These are phyloP conservation scores for Macroramphosus scolopax DNA, from an alignment of 2,797 vertebrate genomes.

Conservation along the genomic window DNA sequence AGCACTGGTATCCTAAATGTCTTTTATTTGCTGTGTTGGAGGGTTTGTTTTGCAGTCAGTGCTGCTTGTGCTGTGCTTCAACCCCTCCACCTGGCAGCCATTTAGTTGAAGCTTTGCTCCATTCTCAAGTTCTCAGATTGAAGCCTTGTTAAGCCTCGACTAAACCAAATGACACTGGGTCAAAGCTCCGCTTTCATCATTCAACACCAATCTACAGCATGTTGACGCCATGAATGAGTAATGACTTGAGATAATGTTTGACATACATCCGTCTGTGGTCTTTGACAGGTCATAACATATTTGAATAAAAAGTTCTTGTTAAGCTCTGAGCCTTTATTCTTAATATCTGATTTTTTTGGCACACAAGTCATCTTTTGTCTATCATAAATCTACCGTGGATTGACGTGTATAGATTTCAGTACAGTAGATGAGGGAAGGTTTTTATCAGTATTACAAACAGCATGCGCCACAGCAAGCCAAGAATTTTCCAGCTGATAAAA, in stretches of 20 bases:
- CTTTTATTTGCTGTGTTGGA: conserved; percentile 22
- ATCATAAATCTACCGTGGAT: too few relatives aligned
- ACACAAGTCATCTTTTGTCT: too few relatives aligned
- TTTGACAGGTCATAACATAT: too few relatives aligned
- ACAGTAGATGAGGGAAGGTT: not conserved
- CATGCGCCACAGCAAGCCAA: conserved; percentile 7
- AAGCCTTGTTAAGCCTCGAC: conserved; percentile 23
- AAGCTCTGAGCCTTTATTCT: too few relatives aligned
- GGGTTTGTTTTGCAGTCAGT: conserved; percentile 18
- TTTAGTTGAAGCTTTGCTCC: conserved; percentile 50
- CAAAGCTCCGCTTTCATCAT: conserved; percentile 16
- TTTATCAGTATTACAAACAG: conserved; percentile 10
- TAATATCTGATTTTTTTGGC: too few relatives aligned
- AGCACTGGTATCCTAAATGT: conserved; percentile 21
- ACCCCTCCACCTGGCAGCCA: conserved; percentile 39
- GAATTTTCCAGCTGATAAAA: conserved; percentile 34
- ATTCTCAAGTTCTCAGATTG: conserved; percentile 35
- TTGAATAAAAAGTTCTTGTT: too few relatives aligned
- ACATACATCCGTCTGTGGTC: too few relatives aligned
- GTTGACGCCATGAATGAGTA: not conserved
- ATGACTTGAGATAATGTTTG: too few relatives aligned
- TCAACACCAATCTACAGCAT: conserved; percentile 3
- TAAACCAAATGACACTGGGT: conserved; percentile 26
- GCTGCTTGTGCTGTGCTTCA: conserved; percentile 35
- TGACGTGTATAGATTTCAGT: too few relatives aligned